phyloP scores from a whole-genome alignment of 2,888 invertebrate species.

The Agrotis exclamationis region DNA sequence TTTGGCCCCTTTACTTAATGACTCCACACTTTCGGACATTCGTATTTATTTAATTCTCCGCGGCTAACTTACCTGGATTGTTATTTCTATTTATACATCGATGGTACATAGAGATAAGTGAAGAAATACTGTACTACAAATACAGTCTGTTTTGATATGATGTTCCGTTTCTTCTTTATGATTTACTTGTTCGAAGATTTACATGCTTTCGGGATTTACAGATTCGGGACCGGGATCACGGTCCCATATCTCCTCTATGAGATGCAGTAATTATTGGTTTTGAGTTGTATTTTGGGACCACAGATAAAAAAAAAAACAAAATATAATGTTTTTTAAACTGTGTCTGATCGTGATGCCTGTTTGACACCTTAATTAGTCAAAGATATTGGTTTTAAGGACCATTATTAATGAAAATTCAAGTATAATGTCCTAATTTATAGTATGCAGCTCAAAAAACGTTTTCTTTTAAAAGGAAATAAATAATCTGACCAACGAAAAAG shows the following conservation, averaged over 20 bases:
- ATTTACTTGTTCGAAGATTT: slow-evolving; percentile 3
- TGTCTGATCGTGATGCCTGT: background rate
- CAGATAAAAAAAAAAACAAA: no score
- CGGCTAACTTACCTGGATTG: slow-evolving; percentile 31
- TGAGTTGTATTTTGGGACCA: no score
- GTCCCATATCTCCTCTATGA: no score
- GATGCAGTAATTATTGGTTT: no score
- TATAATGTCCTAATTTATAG: background rate
- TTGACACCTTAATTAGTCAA: no score
- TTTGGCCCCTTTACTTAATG: slow-evolving; percentile 57
- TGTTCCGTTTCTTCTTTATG: background rate
- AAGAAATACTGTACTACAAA: no score
- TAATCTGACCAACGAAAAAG: no score
- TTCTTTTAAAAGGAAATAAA: background rate
- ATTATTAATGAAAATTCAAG: background rate
- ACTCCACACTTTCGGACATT: slow-evolving; percentile 54
- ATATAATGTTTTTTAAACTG: no score
- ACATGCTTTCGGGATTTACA: background rate
- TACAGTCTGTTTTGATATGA: background rate
- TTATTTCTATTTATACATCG: slow-evolving; percentile 43
- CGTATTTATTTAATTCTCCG: slow-evolving; percentile 51
- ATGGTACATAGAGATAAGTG: slow-evolving; percentile 29
- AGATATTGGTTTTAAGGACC: background rate
- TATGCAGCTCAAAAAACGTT: background rate
- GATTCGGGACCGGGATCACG: no score